Evolutionary conservation across 2,888 invertebrate genomes (phyloP), one percentile per base, ranked within the genome.

Genomic region (Argyresthia albistria): DNA sequence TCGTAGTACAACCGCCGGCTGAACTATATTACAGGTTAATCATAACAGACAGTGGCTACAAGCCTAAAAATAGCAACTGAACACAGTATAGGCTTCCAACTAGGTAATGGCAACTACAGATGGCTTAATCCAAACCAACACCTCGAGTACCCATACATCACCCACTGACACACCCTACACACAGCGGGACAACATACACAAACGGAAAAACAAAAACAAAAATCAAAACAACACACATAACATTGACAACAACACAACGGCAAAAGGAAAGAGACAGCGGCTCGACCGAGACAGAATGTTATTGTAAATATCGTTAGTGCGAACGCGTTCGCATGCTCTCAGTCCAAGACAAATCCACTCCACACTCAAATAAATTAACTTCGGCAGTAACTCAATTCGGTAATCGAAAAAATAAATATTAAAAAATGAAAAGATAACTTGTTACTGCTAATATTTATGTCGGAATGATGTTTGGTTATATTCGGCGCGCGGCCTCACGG

Each of bases 281-380:
- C 70, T 69, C 76, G 70, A 74, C 76, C 76, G 76, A 60, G 63
- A 61, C 73, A 72, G 62, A 55, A 51, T 68, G 77, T 80, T 83
- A 82, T 37, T 48, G 14, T 25, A 47, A 47, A 47, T 11, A 11
- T 39, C 36, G 48, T 81, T 82, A 65, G 56, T 60, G 64, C 65
- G 76, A 73, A 77, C 76, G 68, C 74, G 73, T 66, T 66, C 77
- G 72, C 86, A 83, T 84, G 86, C 86, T 70, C 79, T 69, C 60
- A 63, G 63, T 66, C 70, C 66, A 62, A 75, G 69, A 73, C 76
- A 80, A 80, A 82, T 84, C 86, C 86, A 86, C 86, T 82, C 86
- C 86, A 86, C 86, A 86, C 86, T 86, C 86, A 80, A 79, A 72
- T 67, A 65, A 72, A 64, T 57, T 53, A 73, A 74, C 75, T 76